These are phyloP conservation scores for Brachyrhaphis roseni DNA, from an alignment of 2,797 vertebrate genomes.

Conservation along the genomic window DNA sequence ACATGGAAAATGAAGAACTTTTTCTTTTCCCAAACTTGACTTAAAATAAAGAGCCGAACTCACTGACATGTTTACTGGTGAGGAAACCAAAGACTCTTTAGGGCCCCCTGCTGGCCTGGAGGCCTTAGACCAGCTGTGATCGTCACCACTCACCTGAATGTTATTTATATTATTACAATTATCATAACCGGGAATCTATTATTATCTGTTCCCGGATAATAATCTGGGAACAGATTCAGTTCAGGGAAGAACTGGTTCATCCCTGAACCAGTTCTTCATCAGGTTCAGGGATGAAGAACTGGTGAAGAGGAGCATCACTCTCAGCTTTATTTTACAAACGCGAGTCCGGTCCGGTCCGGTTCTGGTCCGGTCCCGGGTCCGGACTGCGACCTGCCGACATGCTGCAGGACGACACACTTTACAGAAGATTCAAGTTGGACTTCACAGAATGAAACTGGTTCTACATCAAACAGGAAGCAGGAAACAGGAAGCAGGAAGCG, in stretches of 20 bases:
- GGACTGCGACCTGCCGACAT: conserved; percentile 69
- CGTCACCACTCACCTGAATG: background rate
- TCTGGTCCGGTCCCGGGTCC: conserved; percentile 6
- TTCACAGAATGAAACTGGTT: conserved; percentile 24
- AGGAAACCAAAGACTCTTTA: background rate
- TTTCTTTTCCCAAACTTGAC: background rate
- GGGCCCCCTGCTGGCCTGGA: background rate
- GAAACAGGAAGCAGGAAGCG: background rate
- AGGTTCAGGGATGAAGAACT: background rate
- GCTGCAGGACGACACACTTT: conserved; percentile 62
- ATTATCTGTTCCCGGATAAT: too few species aligned
- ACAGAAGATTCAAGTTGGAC: conserved; percentile 31
- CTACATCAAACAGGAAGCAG: conserved; percentile 38
- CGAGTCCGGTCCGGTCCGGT: background rate
- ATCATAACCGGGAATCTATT: background rate
- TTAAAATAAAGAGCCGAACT: background rate
- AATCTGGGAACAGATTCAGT: too few species aligned
- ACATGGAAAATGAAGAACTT: background rate
- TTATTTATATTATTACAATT: background rate
- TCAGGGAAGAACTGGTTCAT: too few species aligned
- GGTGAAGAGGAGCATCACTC: conserved; percentile 7
- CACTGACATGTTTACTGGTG: background rate
- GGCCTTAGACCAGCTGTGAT: too few species aligned
- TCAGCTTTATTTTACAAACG: conserved; percentile 64
- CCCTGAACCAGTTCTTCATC: too few species aligned